These are phyloP conservation scores for Hylia prasina DNA, from an alignment of 2,113 vertebrate genomes.

Conservation along the genomic window DNA sequence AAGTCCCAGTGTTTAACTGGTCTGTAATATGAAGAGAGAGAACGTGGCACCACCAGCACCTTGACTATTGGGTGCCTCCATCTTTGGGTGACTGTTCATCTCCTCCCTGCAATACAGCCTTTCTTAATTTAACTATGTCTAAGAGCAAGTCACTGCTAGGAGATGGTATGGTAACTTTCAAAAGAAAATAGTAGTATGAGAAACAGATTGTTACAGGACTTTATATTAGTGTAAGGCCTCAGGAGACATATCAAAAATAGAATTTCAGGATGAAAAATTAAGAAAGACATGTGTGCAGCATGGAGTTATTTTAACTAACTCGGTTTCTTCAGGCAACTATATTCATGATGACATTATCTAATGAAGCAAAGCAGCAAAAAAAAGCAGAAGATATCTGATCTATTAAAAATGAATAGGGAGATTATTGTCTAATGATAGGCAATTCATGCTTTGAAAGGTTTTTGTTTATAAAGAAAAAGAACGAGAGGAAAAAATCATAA, in stretches of 20 bases:
- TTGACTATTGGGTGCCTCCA: neutral
- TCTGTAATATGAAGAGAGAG: neutral
- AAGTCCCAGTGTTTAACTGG: neutral
- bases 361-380: slow-evolving; percentile 14
- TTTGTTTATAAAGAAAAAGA: neutral
- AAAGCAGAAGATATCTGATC: neutral
- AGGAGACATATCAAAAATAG: slow-evolving; percentile 22
- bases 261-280: slow-evolving; percentile 51
- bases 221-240: neutral
- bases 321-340: slow-evolving; percentile 21
- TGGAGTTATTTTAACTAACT: slow-evolving; percentile 49
- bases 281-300: neutral
- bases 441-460: neutral
- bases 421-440: neutral
- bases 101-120: neutral
- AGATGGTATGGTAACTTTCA: neutral
- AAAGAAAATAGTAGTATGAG: neutral
- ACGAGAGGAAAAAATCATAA: neutral
- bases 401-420: slow-evolving; percentile 12
- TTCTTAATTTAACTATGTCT: neutral
- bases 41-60: neutral
- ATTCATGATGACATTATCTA: slow-evolving; percentile 25
- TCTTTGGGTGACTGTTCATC: neutral
- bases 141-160: neutral
- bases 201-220: slow-evolving; percentile 32